Conservation (phyloP, 92 coral and sea anemone species). For the Palythoa grandis region DNA sequence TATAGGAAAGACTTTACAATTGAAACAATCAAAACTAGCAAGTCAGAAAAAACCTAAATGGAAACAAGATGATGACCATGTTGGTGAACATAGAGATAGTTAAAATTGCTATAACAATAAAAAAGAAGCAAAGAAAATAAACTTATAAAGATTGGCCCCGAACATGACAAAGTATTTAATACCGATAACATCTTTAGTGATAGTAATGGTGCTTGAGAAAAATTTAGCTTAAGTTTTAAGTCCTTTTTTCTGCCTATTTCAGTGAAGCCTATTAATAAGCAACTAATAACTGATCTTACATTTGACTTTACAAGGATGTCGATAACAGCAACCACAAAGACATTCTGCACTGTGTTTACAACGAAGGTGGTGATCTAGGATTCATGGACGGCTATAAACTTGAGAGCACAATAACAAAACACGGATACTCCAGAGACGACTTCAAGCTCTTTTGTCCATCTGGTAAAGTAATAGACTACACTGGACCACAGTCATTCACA, state of each 20-base stretch:
- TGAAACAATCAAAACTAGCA: too few species aligned
- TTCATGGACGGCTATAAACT: constrained; percentile 55
- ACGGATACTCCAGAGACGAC: constrained; percentile 19
- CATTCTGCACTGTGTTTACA: constrained; percentile 15
- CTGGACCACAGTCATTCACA: constrained; percentile 40
- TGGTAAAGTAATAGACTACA: constrained; percentile 49
- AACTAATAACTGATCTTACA: not conserved
- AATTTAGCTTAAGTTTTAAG: not conserved
- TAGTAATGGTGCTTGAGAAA: too few species aligned
- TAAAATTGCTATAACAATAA: too few species aligned
- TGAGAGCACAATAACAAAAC: constrained; percentile 8
- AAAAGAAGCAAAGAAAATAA: too few species aligned
- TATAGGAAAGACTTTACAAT: too few species aligned
- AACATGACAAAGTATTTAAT: too few species aligned
- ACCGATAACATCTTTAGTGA: too few species aligned
- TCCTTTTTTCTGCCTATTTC: not conserved
- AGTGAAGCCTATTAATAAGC: not conserved
- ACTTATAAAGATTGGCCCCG: too few species aligned
- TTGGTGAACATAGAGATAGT: too few species aligned
- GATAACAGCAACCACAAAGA: constrained; percentile 27
- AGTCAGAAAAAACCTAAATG: too few species aligned
- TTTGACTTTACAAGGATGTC: not conserved
- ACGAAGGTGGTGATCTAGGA: constrained; percentile 52
- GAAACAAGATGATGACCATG: too few species aligned
- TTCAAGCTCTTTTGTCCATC: constrained; percentile 61